Evolutionary conservation across 2,797 vertebrate genomes (phyloP).

Genomic region (Dallia pectoralis): DNA sequence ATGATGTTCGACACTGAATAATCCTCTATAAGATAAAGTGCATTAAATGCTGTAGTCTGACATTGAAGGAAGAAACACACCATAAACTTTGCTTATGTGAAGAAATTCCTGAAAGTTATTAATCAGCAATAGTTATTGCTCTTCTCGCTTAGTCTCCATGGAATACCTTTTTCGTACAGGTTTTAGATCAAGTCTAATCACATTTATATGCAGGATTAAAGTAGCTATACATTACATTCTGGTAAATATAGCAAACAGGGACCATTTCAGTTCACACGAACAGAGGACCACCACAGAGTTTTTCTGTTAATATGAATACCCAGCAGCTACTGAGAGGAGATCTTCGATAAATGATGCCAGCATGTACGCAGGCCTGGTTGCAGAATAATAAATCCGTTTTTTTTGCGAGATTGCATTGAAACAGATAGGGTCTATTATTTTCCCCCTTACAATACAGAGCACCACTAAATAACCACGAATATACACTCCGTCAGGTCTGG

Average conservation of each 20-base stretch:
- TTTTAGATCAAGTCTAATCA: not conserved
- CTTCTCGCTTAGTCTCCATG: not conserved
- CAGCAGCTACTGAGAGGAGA: not conserved
- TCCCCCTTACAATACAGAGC: not conserved
- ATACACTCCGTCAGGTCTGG: constrained; percentile 42
- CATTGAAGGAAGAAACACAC: constrained; percentile 16
- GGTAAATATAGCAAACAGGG: not conserved
- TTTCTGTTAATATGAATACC: not conserved
- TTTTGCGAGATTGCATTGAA: constrained; percentile 3
- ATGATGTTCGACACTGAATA: constrained; percentile 39
- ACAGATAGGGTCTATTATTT: not conserved
- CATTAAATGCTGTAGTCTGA: constrained; percentile 18
- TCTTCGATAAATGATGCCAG: not conserved
- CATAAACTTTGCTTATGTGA: constrained; percentile 19
- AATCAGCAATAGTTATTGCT: not conserved
- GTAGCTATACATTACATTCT: not conserved
- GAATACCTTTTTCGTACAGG: not conserved
- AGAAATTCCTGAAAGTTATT: not conserved
- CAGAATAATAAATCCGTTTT: not conserved
- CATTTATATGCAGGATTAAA: not conserved
- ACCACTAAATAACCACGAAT: constrained; percentile 33
- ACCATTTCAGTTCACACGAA: not conserved
- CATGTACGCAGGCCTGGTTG: not conserved
- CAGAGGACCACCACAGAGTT: not conserved
- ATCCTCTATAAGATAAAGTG: constrained; percentile 21